These are phyloP conservation scores for Brachyhypopomus occidentalis DNA, from an alignment of 2,113 vertebrate genomes.

Conservation along the genomic window DNA sequence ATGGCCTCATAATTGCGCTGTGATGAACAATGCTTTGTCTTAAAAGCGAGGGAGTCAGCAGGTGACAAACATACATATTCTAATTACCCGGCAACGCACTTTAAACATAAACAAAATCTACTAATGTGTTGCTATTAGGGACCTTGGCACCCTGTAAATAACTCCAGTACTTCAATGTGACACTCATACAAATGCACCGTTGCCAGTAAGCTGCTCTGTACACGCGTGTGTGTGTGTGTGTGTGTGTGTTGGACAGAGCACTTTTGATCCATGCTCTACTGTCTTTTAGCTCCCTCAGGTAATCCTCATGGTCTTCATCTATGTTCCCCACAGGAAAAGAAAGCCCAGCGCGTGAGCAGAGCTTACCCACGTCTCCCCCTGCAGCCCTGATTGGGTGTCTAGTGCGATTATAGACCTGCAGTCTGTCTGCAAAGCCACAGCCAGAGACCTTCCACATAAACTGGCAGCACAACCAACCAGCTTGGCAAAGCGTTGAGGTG, in stretches of 20 bases:
- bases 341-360: not conserved
- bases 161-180: slow-evolving; percentile 21
- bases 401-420: too few species aligned
- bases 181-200: slow-evolving; percentile 23
- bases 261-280: slow-evolving; percentile 50
- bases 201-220: slow-evolving; percentile 10
- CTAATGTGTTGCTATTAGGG: slow-evolving; percentile 13
- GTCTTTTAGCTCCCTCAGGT: too few species aligned
- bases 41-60: not conserved
- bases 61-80: not conserved
- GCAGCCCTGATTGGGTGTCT: too few species aligned
- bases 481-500: too few species aligned
- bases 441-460: too few species aligned
- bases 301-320: slow-evolving; percentile 33
- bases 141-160: slow-evolving; percentile 26
- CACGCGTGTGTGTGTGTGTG: not conserved
- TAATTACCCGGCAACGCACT: slow-evolving; percentile 23
- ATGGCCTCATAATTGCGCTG: slow-evolving; percentile 44
- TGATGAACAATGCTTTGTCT: slow-evolving; percentile 48
- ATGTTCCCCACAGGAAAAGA: not conserved
- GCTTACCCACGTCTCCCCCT: too few species aligned
- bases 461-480: too few species aligned
- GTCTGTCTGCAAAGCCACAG: too few species aligned
- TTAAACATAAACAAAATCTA: slow-evolving; percentile 24
- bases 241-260: not conserved